Percentiles rank a stretch among this genome's conserved stretches.
These are phyloP conservation scores for Cercopithecus hamlyni DNA, from an alignment of 2,797 vertebrate species.

Conservation along the genomic window DNA sequence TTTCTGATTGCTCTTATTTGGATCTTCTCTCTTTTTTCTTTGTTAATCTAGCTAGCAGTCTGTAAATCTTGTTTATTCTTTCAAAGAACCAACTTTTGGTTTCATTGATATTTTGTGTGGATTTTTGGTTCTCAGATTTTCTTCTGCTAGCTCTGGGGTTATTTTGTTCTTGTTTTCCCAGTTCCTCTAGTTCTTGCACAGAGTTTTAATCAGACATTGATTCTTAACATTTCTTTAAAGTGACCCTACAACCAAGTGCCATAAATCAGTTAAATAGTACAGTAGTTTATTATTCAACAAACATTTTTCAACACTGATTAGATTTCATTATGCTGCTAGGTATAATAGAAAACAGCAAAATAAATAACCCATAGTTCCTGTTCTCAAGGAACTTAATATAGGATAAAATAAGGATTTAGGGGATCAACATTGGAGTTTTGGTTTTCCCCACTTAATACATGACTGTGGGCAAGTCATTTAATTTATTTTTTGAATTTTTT, in stretches of 20 bases:
- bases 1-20: background rate
- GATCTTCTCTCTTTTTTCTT: background rate
- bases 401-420: background rate
- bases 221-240: conserved; percentile 43
- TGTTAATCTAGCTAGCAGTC: background rate
- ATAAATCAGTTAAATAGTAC: conserved; percentile 25
- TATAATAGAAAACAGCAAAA: conserved; percentile 9
- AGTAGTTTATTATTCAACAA: conserved; percentile 29
- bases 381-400: background rate
- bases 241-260: background rate
- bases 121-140: background rate
- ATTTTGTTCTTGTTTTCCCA: background rate
- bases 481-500: background rate
- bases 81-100: background rate
- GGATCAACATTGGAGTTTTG: conserved; percentile 22
- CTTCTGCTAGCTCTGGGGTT: background rate
- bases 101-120: background rate
- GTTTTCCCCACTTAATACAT: background rate
- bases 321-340: background rate
- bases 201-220: conserved; percentile 32
- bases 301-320: conserved; percentile 10
- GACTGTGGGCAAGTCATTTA: conserved; percentile 16
- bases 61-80: background rate
- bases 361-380: background rate
- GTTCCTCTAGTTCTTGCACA: background rate